These are phyloP conservation scores for Neodiprion pinetum DNA, from an alignment of 1,140 invertebrate genomes.

Conservation along the genomic window DNA sequence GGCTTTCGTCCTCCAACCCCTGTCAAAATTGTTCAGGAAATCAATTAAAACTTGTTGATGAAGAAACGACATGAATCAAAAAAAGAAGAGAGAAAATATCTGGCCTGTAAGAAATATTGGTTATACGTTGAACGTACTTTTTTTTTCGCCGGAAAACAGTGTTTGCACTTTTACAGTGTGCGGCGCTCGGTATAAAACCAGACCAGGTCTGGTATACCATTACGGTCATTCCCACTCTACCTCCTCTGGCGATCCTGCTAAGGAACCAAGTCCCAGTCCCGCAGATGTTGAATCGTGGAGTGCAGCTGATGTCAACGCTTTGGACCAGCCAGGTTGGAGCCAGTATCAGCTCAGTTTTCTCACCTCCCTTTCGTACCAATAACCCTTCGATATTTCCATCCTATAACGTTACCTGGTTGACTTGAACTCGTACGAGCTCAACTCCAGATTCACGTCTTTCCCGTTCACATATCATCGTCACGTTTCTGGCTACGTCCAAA, in stretches of 20 bases:
- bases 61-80: conserved; percentile 24
- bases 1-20: conserved; percentile 26
- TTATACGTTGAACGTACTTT: background rate
- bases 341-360: conserved; percentile 62
- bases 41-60: conserved; percentile 13
- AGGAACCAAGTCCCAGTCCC: conserved; percentile 64
- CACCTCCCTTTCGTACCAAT: conserved; percentile 38
- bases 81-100: background rate
- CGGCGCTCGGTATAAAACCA: conserved; percentile 96
- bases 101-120: conserved; percentile 5
- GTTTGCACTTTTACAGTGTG: conserved; percentile 81
- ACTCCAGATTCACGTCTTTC: conserved; percentile 5
- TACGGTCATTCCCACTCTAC: conserved; percentile 90
- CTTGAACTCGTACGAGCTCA: background rate
- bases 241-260: conserved; percentile 65
- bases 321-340: conserved; percentile 64
- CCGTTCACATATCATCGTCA: background rate
- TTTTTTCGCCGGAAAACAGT: conserved; percentile 62
- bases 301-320: conserved; percentile 62
- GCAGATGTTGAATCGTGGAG: conserved; percentile 63
- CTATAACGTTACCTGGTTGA: background rate
- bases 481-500: background rate
- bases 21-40: conserved; percentile 20
- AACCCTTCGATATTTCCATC: background rate
- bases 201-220: conserved; percentile 96